Percentiles rank a stretch among this genome's conserved stretches.
These are phyloP conservation scores for Hedychridium roseum DNA, from an alignment of 2,888 invertebrate genomes.

Conservation along the genomic window DNA sequence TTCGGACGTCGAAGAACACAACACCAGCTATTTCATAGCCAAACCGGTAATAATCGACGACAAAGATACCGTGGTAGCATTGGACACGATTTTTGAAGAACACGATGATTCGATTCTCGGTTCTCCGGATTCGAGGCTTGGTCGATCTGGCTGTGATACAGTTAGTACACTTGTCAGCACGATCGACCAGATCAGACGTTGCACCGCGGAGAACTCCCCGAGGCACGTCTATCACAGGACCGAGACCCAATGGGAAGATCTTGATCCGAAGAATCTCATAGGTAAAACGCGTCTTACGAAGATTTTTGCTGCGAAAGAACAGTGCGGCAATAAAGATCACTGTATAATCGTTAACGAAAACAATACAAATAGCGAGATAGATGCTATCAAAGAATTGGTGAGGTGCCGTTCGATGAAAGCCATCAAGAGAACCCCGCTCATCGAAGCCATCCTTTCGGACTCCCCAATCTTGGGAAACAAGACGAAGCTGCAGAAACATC, in stretches of 20 bases:
- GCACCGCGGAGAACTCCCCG: conserved; percentile 68
- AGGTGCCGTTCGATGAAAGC: conserved; percentile 41
- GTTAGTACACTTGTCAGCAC: conserved; percentile 72
- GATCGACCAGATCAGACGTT: conserved; percentile 71
- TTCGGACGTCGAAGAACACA: conserved; percentile 39
- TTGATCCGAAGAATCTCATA: conserved; percentile 38
- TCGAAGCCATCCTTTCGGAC: conserved; percentile 52
- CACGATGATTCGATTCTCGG: conserved; percentile 62
- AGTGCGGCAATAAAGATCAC: conserved; percentile 34
- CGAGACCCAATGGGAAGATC: conserved; percentile 64
- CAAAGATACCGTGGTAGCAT: conserved; percentile 66
- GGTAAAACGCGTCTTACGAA: conserved; percentile 40
- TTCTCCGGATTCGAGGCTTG: conserved; percentile 35
- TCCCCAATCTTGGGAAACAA: conserved; percentile 49
- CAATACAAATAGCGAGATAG: conserved; percentile 23
- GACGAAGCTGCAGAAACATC: conserved; percentile 34
- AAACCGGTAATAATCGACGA: conserved; percentile 69
- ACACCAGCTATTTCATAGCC: conserved; percentile 65
- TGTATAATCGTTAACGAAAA: conserved; percentile 8
- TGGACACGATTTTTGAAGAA: conserved; percentile 66
- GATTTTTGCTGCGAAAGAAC: conserved; percentile 43
- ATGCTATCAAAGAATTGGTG: conserved; percentile 37
- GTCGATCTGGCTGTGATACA: conserved; percentile 47
- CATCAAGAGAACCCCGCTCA: conserved; percentile 45
- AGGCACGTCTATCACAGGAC: conserved; percentile 68